Base-by-base conservation (phyloP, 2,888 invertebrate genomes). In the Papilio demoleus region DNA sequence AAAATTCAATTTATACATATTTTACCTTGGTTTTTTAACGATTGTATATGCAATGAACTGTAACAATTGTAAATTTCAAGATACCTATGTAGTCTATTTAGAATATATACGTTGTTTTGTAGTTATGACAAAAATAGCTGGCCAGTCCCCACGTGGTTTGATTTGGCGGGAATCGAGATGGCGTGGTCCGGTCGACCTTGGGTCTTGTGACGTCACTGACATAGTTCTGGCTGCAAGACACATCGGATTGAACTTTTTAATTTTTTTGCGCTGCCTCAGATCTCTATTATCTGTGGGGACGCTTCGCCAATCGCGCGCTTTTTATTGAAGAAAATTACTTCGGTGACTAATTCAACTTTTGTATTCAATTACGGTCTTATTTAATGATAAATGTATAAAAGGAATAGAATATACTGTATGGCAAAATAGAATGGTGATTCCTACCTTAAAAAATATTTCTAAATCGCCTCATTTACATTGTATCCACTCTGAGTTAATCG, bases 221-320 rank as follows among this genome's bases (percentile, higher is more conserved):
- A 88, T 90, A 89, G 87, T 91, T 89, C 90, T 88, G 85, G 78
- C 84, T 87, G 87, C 85, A 87, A 76, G 82, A 81, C 80, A 83
- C 82, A 76, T 79, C 70, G 72, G 67, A 70, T 68, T n/a, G 67
- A 67, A 70, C 74, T 70, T 76, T 72, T 75, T 73, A 65, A 68
- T 58, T 53, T 68, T 72, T 73, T 74, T 72, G 67, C 45, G 68
- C 68, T 70, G 73, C 73, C 72, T 74, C 71, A 73, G 69, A 70
- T 72, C 71, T 60, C 73, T 74, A 71, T 72, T 72, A 73, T 72
- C 71, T 71, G 70, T 53, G 34, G 36, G 40, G 59, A 68, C 58
- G 68, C 68, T 68, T 58, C 45, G 45, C 22, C 27, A 31, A 61
- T 6, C 24, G 36, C 53, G 53, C 70, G 63, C 24, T 65, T 70